Base-by-base conservation (phyloP, 2,888 invertebrate genomes). In the Chalcis sispes region DNA sequence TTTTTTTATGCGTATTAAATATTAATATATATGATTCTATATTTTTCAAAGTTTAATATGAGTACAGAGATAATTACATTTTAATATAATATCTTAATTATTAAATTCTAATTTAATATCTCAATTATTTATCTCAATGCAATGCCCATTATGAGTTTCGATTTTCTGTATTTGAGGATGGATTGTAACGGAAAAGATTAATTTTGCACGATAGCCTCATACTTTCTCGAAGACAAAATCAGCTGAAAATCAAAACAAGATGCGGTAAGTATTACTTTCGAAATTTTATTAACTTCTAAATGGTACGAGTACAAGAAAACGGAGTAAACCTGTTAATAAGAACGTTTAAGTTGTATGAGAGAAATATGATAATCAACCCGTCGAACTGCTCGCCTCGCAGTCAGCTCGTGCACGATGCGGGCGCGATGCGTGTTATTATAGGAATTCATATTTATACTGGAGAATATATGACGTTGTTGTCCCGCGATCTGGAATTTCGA, bases 351-450 rank as follows among this genome's bases (percentile, higher is more conserved):
- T 36, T 56, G 18, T 64, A 77, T 73, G 69, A 25, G 76, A 82
- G 76, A 79, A 82, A 81, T 79, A 85, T 83, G 83, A 70, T 83
- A 84, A 84, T 82, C 67, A 83, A 85, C 82, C 72, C 74, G 84
- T 81, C 80, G 65, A 81, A 83, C 82, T 77, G 81, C 82, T 83
- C 82, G 83, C 77, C 83, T 73, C 74, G 25, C 52, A 23, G 4
- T 18, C 18, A 10, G 27, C 58, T 61, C 48, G 72, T 59, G 59
- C 46, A 40, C 54, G 18, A 18, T 20, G 1, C 7, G 4, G 36
- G 23, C 25, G 1, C 23, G 46, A 42, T 27, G 42, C 27, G 32
- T 42, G 23, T 8, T 70, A 50, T 50, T 40, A n/a, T 18, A 15
- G 65, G 72, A 65, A 72, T 72, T 46, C 40, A 23, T 29, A 25